phyloP scores from a whole-genome alignment of 2,888 invertebrate species.

The Pheosia tremula region DNA sequence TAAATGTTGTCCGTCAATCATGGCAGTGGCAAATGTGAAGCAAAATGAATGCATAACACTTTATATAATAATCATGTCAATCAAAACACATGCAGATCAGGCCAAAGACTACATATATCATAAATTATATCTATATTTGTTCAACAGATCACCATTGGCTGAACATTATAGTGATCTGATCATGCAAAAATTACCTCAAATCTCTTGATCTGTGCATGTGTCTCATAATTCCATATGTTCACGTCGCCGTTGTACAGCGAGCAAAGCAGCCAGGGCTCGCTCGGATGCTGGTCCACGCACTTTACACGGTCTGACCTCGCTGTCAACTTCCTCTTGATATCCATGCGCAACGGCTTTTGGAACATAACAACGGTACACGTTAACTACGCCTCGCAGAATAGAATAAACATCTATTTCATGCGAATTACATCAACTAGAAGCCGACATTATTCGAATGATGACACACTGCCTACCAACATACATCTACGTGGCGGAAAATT shows the following conservation, averaged over 20 bases:
- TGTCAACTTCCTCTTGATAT: constrained; percentile 98
- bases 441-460: constrained; percentile 65
- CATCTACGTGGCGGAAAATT: constrained; percentile 54
- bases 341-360: constrained; percentile 95
- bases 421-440: constrained; percentile 51
- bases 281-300: constrained; percentile 98
- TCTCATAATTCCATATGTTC: constrained; percentile 99
- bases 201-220: constrained; percentile 92
- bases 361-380: constrained; percentile 54
- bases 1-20: too few relatives aligned
- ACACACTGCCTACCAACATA: constrained; percentile 55
- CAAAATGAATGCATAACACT: too few relatives aligned
- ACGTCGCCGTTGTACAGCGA: constrained; percentile 99
- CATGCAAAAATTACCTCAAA: constrained; percentile 88
- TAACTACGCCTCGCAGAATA: constrained; percentile 30
- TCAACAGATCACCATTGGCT: too few relatives aligned
- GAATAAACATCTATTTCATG: constrained; percentile 40
- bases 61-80: too few relatives aligned
- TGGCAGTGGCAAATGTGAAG: too few relatives aligned
- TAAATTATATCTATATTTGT: too few relatives aligned
- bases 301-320: constrained; percentile 99
- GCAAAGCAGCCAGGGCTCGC: constrained; percentile 99
- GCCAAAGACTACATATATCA: too few relatives aligned
- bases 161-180: not conserved
- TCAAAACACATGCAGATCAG: too few relatives aligned